Evolutionary conservation across 1,140 invertebrate genomes (phyloP).

Genomic region (Anadara kagoshimensis): DNA sequence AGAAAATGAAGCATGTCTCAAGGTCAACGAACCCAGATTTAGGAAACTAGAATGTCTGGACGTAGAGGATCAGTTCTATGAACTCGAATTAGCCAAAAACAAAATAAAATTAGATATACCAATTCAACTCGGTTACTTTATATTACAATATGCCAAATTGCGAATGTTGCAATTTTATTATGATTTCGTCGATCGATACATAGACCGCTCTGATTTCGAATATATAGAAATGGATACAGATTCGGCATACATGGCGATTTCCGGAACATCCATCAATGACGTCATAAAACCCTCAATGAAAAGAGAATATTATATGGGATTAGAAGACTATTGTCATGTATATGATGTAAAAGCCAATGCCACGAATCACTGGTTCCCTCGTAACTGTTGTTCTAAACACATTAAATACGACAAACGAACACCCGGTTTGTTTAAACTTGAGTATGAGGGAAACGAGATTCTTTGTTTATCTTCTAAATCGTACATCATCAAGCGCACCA

Average conservation of each 20-base stretch:
- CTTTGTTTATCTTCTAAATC: constrained; percentile 22
- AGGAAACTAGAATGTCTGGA: constrained; percentile 8
- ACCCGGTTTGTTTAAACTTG: constrained; percentile 15
- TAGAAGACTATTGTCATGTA: no score
- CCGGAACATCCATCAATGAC: no score
- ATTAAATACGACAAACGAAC: constrained; percentile 15
- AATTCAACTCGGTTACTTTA: constrained; percentile 1
- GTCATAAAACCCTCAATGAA: no score
- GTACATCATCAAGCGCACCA: constrained; percentile 29
- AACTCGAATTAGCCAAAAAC: background rate
- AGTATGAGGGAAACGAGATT: constrained; percentile 24
- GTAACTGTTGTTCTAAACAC: constrained; percentile 14
- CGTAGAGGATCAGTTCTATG: constrained; percentile 12
- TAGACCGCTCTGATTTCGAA: constrained; percentile 25
- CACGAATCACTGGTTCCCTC: constrained; percentile 18
- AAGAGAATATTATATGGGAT: no score
- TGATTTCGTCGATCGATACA: constrained; percentile 36
- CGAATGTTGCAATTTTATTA: constrained; percentile 44
- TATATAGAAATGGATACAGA: constrained; percentile 46
- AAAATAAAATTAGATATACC: background rate
- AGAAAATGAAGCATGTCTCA: background rate
- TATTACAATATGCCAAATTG: constrained; percentile 10
- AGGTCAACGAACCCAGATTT: constrained; percentile 30
- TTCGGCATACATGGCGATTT: constrained; percentile 33
- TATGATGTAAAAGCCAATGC: no score